Percentiles rank a stretch among this genome's conserved stretches.
These are phyloP conservation scores for Diplazon laetatorius DNA, from an alignment of 2,888 invertebrate species.

Conservation along the genomic window DNA sequence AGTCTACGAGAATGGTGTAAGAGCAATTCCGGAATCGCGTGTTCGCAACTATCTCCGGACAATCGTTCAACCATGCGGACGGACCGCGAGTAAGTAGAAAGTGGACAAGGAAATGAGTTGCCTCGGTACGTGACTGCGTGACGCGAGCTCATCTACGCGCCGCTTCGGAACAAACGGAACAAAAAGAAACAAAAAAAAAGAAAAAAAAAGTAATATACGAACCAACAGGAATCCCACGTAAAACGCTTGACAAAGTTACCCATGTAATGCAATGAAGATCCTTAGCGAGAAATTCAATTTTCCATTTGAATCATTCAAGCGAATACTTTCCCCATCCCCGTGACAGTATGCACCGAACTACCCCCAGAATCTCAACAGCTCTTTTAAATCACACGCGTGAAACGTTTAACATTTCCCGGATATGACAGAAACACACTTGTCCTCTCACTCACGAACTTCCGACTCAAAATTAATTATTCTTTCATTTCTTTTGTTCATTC, in stretches of 20 bases:
- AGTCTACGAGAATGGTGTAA: background rate
- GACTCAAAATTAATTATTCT: background rate
- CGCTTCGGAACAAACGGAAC: no score
- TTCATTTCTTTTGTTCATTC: no score
- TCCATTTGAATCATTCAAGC: background rate
- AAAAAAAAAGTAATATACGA: background rate
- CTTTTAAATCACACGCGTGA: background rate
- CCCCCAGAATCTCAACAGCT: background rate
- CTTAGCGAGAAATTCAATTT: background rate
- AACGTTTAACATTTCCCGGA: background rate
- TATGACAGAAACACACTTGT: background rate
- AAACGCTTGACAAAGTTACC: background rate
- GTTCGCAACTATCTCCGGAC: slow-evolving; percentile 60
- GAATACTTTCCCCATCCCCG: background rate
- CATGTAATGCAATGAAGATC: background rate
- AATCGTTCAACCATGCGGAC: slow-evolving; percentile 54
- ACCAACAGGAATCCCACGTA: slow-evolving; percentile 8
- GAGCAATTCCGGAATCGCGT: slow-evolving; percentile 52
- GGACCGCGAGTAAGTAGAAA: slow-evolving; percentile 42
- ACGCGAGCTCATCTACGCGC: slow-evolving; percentile 8
- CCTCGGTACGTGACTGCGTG: slow-evolving; percentile 22
- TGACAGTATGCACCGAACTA: background rate
- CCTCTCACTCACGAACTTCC: background rate
- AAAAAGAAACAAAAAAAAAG: no score
- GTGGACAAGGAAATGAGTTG: slow-evolving; percentile 43